A percentile compares a stretch with the other conserved stretches of the same genome.
These are phyloP conservation scores for Odocoileus hemionus DNA, from an alignment of 2,113 vertebrate species.

Conservation along the genomic window DNA sequence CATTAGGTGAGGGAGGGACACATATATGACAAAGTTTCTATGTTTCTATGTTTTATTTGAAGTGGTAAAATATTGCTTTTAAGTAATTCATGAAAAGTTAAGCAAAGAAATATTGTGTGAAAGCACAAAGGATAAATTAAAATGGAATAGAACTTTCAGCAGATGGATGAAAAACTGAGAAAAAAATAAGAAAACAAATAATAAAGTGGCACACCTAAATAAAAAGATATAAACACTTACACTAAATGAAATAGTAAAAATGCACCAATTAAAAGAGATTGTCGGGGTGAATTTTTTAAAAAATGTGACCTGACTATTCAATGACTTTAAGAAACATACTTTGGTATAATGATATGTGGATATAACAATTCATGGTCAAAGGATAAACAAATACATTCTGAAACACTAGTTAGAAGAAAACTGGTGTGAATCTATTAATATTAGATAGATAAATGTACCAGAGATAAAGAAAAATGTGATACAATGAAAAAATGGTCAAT, in stretches of 20 bases:
- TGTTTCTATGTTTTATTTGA: not conserved
- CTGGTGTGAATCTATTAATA: not conserved
- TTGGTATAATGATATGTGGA: not conserved
- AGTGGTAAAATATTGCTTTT: not conserved
- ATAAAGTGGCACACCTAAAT: not conserved
- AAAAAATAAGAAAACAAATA: not conserved
- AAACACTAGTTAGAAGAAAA: not conserved
- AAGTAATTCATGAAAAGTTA: not conserved
- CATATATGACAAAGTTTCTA: not conserved
- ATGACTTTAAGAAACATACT: not conserved
- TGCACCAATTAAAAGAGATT: not conserved
- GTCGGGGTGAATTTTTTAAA: not conserved
- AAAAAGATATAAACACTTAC: not conserved
- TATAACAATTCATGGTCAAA: not conserved
- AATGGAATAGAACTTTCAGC: not conserved
- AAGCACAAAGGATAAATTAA: not conserved
- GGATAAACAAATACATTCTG: not conserved
- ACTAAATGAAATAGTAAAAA: not conserved
- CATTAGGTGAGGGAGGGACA: not conserved
- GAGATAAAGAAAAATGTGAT: not conserved
- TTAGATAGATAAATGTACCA: not conserved
- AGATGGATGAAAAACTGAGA: not conserved
- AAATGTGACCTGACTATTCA: not conserved
- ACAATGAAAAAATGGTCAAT: not conserved
- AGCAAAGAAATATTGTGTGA: not conserved